Conservation (phyloP, 2,888 invertebrate genomes). For the Suillia variegata region DNA sequence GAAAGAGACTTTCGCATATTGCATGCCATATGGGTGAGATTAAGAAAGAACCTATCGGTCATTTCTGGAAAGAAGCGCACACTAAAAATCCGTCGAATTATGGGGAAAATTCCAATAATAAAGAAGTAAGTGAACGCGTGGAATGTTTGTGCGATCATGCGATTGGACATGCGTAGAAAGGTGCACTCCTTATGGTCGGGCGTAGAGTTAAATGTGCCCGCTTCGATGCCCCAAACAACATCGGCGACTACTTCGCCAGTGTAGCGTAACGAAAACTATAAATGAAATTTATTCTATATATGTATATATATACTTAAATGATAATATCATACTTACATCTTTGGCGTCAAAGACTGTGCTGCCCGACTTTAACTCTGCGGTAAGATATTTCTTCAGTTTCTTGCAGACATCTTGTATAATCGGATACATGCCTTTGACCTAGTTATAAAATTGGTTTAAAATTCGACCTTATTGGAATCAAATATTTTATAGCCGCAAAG, state of each 20-base stretch:
- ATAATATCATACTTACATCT: conserved; percentile 21
- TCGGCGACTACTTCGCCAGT: conserved; percentile 42
- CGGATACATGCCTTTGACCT: conserved; percentile 33
- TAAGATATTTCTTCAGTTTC: conserved; percentile 9
- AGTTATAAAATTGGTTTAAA: background rate
- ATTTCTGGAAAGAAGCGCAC: conserved; percentile 17
- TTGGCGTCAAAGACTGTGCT: conserved; percentile 22
- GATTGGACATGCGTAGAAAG: conserved; percentile 30
- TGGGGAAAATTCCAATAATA: conserved; percentile 31
- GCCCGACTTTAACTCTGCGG: conserved; percentile 14
- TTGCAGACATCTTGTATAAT: conserved; percentile 22
- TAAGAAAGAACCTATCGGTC: conserved; percentile 22
- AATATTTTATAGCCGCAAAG: background rate
- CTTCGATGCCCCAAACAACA: conserved; percentile 43
- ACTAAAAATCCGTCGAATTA: conserved; percentile 17
- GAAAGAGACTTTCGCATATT: conserved; percentile 10
- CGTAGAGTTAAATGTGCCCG: conserved; percentile 33
- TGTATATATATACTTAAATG: no score
- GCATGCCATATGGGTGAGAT: conserved; percentile 26
- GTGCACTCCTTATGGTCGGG: conserved; percentile 5
- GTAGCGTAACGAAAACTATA: conserved; percentile 36
- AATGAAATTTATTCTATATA: no score
- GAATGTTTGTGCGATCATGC: conserved; percentile 28
- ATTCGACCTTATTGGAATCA: no score
- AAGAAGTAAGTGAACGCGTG: conserved; percentile 28